Conservation (phyloP, 2,797 vertebrate genomes). For the Zenarchopterus dispar region DNA sequence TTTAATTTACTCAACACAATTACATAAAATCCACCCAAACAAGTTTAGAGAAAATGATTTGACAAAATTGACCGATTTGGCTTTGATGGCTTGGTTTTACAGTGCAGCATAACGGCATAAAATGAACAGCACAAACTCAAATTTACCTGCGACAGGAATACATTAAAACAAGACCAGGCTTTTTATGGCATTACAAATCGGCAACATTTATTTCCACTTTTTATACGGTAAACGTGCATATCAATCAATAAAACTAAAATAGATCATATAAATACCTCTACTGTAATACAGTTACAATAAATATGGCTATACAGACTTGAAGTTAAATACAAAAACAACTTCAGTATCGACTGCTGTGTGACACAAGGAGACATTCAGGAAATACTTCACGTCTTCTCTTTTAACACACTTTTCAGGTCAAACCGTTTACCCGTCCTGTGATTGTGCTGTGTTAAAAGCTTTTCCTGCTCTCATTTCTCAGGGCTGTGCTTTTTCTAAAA, state of each 20-base stretch:
- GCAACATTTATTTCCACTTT: conserved; percentile 80
- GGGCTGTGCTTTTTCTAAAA: conserved; percentile 61
- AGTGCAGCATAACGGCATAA: too few species aligned
- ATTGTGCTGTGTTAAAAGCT: conserved; percentile 43
- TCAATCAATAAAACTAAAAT: conserved; percentile 75
- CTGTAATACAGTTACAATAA: conserved; percentile 75
- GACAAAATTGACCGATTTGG: too few species aligned
- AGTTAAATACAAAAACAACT: conserved; percentile 65
- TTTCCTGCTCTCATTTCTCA: conserved; percentile 12
- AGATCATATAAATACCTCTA: conserved; percentile 75
- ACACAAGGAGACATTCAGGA: conserved; percentile 54
- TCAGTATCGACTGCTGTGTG: conserved; percentile 53
- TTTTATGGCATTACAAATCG: conserved; percentile 63
- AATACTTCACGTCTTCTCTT: conserved; percentile 50
- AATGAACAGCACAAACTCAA: too few species aligned
- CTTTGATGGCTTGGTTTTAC: too few species aligned
- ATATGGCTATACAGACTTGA: conserved; percentile 74
- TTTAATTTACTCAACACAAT: too few species aligned
- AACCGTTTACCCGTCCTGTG: conserved; percentile 27
- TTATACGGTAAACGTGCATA: conserved; percentile 79
- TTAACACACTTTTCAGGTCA: conserved; percentile 34
- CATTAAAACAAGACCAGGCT: conserved; percentile 43
- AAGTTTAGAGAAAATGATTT: too few species aligned
- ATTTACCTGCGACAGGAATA: too few species aligned
- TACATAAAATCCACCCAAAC: too few species aligned